These are phyloP conservation scores for Nezara viridula DNA, from an alignment of 2,888 invertebrate genomes.

Conservation along the genomic window DNA sequence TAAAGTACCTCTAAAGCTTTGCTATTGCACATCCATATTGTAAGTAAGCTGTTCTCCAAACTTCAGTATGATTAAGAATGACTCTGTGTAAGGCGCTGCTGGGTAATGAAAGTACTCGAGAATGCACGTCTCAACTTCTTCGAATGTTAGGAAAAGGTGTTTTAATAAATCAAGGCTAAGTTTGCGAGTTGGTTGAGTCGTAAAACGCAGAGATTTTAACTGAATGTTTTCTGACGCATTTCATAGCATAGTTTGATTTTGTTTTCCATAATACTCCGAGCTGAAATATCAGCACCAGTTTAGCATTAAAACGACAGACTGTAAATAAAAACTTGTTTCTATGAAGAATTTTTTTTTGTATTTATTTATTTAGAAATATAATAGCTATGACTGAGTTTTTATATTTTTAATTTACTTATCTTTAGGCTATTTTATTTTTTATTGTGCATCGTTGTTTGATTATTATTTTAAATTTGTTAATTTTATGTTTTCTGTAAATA, in stretches of 20 bases:
- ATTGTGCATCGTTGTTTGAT: no score
- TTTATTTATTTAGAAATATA: no score
- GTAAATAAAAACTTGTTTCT: no score
- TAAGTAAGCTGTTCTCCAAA: neutral
- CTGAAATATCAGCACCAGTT: neutral
- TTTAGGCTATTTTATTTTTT: no score
- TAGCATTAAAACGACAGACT: no score
- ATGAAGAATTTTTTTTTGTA: no score
- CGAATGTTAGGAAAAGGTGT: neutral
- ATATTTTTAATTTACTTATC: no score
- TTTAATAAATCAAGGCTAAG: neutral
- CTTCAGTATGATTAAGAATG: conserved; percentile 1
- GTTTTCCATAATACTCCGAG: neutral
- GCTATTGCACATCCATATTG: neutral
- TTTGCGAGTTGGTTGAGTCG: neutral
- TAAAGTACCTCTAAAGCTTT: neutral
- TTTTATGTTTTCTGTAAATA: no score
- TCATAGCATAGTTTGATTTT: neutral
- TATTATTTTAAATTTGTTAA: no score
- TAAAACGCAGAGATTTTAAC: neutral
- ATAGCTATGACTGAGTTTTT: no score
- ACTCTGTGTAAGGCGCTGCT: neutral
- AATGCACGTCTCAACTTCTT: neutral
- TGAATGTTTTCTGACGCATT: neutral
- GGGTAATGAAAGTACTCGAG: neutral